These are phyloP conservation scores for Drosophila cyrtoloma DNA, from an alignment of 2,888 invertebrate species.

Conservation along the genomic window DNA sequence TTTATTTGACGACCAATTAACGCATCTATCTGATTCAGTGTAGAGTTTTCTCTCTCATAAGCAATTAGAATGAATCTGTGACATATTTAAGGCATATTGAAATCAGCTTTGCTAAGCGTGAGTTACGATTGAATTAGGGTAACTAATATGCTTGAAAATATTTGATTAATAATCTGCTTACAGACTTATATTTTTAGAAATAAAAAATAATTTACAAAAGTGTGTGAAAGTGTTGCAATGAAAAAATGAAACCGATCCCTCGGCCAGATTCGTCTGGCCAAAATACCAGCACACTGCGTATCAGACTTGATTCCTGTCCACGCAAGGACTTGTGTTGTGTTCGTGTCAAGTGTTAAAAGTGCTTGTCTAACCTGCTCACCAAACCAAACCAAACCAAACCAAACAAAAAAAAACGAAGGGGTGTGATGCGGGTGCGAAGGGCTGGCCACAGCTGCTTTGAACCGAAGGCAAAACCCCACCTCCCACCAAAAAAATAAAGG, in stretches of 20 bases:
- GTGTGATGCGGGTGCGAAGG: neutral
- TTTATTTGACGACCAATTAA: neutral
- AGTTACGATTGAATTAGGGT: neutral
- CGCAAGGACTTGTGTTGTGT: slow-evolving; percentile 18
- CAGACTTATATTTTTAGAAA: neutral
- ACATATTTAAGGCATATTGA: neutral
- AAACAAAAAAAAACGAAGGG: neutral
- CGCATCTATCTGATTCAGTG: neutral
- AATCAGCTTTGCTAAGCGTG: neutral
- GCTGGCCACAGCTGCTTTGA: neutral
- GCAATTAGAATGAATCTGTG: neutral
- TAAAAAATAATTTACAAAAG: neutral
- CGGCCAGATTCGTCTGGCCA: too few relatives aligned
- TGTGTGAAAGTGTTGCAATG: neutral
- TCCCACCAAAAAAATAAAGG: neutral
- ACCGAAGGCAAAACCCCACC: neutral
- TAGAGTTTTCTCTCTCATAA: neutral
- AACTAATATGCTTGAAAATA: neutral
- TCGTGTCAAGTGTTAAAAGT: slow-evolving; percentile 53
- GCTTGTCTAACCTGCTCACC: slow-evolving; percentile 34
- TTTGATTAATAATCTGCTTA: neutral
- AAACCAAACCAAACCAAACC: neutral
- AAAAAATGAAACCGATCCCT: neutral
- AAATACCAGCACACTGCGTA: slow-evolving; percentile 29
- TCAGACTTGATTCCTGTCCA: slow-evolving; percentile 1